These are phyloP conservation scores for Pomacea canaliculata DNA, from an alignment of 2,888 invertebrate species.

Conservation along the genomic window DNA sequence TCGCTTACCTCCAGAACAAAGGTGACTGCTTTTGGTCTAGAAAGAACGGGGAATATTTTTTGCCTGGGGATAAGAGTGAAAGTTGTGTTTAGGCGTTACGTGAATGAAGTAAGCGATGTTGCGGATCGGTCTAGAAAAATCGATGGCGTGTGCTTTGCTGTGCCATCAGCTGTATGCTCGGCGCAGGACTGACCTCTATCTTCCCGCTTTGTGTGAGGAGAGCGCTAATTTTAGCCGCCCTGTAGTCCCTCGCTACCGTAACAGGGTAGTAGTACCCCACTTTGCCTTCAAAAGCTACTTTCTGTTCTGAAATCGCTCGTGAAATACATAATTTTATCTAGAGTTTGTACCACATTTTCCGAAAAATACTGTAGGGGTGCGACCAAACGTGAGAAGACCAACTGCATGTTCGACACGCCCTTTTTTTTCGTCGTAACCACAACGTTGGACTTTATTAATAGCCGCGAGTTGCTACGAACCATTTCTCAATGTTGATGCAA, in stretches of 20 bases:
- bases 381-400: no score
- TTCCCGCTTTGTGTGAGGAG: conserved; percentile 13
- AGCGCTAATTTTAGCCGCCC: conserved; percentile 25
- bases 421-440: no score
- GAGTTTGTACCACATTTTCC: no score
- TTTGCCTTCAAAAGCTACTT: no score
- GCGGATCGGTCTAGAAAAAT: conserved; percentile 4
- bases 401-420: no score
- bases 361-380: no score
- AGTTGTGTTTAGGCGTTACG: neutral
- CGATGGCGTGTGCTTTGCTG: neutral
- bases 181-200: conserved; percentile 14
- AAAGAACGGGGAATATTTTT: neutral
- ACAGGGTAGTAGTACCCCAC: no score
- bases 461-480: no score
- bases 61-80: neutral
- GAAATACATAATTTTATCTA: no score
- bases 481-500: no score
- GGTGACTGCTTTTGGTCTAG: conserved; percentile 10
- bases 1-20: conserved; percentile 17
- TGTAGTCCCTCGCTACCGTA: conserved; percentile 21
- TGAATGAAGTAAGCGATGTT: neutral
- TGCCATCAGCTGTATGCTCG: conserved; percentile 10
- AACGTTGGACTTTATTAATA: no score
- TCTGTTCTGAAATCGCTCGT: no score